phyloP scores from a whole-genome alignment of 2,888 invertebrate genomes.

The Pachymerium ferrugineum region DNA sequence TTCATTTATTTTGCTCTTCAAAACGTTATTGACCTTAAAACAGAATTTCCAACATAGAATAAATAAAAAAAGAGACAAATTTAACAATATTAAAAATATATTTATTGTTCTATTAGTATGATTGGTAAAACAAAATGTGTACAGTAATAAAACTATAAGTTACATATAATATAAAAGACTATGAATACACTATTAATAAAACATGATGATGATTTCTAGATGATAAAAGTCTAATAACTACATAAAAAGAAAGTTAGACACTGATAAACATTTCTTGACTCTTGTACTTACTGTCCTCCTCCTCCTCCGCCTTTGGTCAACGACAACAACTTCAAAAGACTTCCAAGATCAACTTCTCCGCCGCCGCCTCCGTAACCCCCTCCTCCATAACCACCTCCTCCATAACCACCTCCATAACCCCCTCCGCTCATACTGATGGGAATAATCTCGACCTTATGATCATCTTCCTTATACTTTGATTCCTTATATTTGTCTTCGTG shows the following conservation, averaged over 20 bases:
- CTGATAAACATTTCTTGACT: not conserved
- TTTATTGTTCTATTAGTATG: no score
- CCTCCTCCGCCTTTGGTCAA: not conserved
- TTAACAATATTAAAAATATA: no score
- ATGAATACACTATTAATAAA: no score
- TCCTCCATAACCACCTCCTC: not conserved
- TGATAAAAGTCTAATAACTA: not conserved
- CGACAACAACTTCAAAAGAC: constrained; percentile 1
- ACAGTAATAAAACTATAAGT: no score
- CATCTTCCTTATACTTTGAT: not conserved
- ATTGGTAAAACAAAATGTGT: no score
- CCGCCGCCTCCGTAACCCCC: not conserved
- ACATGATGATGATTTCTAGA: no score
- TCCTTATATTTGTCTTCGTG: not conserved
- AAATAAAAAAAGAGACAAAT: no score
- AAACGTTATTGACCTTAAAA: no score
- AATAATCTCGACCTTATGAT: not conserved
- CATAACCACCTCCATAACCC: not conserved
- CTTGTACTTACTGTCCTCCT: not conserved
- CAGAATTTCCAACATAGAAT: no score
- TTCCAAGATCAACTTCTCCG: not conserved
- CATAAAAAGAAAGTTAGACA: not conserved
- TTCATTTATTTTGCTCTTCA: no score
- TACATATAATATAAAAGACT: no score
- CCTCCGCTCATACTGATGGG: not conserved